phyloP scores from a whole-genome alignment of 2,797 vertebrate species.

The Arctocebus calabarensis region DNA sequence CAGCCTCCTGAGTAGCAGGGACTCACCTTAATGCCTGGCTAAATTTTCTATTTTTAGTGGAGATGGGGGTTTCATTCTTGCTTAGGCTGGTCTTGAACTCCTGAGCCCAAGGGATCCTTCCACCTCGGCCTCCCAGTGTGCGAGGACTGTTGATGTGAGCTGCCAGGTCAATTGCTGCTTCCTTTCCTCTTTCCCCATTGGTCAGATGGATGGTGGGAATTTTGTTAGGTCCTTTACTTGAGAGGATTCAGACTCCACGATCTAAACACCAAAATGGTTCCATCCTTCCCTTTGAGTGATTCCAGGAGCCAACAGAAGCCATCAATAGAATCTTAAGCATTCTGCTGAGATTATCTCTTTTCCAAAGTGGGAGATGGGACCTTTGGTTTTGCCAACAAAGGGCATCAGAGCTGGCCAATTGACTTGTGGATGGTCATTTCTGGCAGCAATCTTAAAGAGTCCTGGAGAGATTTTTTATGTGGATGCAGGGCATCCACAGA shows the following conservation, averaged over 20 bases:
- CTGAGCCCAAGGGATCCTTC: too few species aligned
- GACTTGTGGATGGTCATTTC: conserved; percentile 72
- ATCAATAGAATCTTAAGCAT: background rate
- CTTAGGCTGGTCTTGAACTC: too few species aligned
- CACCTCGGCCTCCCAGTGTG: too few species aligned
- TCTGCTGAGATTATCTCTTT: background rate
- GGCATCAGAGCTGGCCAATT: conserved; percentile 64
- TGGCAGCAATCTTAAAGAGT: conserved; percentile 80
- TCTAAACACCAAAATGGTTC: background rate
- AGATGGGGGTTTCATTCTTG: too few species aligned
- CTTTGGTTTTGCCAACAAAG: conserved; percentile 67
- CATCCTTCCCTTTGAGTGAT: background rate
- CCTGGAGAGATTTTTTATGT: conserved; percentile 85
- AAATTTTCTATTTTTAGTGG: too few species aligned
- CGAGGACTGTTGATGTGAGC: too few species aligned
- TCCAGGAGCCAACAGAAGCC: background rate
- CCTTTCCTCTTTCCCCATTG: background rate
- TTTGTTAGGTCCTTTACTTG: background rate
- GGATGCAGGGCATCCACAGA: conserved; percentile 85
- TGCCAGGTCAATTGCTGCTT: background rate
- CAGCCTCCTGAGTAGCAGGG: too few species aligned
- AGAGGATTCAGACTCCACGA: background rate
- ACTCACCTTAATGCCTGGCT: too few species aligned
- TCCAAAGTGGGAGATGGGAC: background rate
- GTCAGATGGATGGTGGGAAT: background rate